Percentiles rank a stretch among this genome's conserved stretches.
Conservation (phyloP, 2,797 vertebrate species). For the Gadopsis bispinosus region DNA sequence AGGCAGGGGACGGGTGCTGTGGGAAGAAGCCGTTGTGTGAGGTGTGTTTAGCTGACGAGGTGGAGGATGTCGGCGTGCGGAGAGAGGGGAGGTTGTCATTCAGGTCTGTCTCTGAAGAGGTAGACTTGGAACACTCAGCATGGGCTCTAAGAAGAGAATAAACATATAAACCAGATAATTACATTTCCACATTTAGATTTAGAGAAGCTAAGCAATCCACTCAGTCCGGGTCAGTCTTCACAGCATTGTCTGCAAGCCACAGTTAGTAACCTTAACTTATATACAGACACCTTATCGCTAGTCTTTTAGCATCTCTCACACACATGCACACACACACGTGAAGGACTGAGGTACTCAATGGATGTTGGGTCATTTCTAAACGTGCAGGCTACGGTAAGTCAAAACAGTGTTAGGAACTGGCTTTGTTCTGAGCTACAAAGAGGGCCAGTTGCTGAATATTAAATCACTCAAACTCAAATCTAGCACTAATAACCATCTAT, state of each 20-base stretch:
- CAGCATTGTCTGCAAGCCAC: slow-evolving; percentile 22
- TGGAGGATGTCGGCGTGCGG: slow-evolving; percentile 87
- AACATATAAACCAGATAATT: slow-evolving; percentile 20
- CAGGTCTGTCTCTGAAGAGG: slow-evolving; percentile 97
- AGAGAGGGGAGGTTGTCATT: slow-evolving; percentile 95
- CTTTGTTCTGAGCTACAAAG: neutral
- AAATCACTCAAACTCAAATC: slow-evolving; percentile 22
- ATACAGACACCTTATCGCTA: slow-evolving; percentile 13
- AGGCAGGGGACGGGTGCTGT: slow-evolving; percentile 75
- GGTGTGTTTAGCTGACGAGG: slow-evolving; percentile 88
- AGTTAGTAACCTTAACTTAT: slow-evolving; percentile 23
- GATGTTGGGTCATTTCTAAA: slow-evolving; percentile 10
- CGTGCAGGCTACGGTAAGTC: slow-evolving; percentile 48
- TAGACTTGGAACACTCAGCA: slow-evolving; percentile 91
- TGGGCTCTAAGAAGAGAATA: slow-evolving; percentile 84
- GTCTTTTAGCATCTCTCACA: neutral
- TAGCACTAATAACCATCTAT: neutral
- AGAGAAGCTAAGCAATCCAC: slow-evolving; percentile 8
- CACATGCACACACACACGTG: neutral
- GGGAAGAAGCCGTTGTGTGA: slow-evolving; percentile 93
- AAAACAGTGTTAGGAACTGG: slow-evolving; percentile 20
- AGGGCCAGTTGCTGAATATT: neutral
- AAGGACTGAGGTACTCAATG: neutral
- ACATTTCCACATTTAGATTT: slow-evolving; percentile 21
- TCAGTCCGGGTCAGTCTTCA: slow-evolving; percentile 12